These are phyloP conservation scores for Cyaniris semiargus DNA, from an alignment of 2,888 invertebrate genomes.

Conservation along the genomic window DNA sequence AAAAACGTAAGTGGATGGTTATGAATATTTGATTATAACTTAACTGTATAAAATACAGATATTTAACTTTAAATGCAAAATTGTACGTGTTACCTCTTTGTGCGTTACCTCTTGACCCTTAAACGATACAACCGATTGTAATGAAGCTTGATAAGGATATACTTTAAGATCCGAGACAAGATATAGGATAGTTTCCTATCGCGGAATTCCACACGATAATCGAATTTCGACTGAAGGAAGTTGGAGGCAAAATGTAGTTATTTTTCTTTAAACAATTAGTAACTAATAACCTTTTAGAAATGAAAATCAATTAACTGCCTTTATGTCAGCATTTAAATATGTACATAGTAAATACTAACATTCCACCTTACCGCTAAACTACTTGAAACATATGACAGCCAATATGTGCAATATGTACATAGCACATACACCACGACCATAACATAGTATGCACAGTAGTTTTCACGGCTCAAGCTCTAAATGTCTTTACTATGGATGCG, in stretches of 20 bases:
- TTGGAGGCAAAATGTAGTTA: neutral
- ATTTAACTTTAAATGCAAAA: too few relatives aligned
- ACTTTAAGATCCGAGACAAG: too few relatives aligned
- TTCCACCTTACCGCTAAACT: slow-evolving; percentile 15
- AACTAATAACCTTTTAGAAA: neutral
- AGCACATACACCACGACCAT: neutral
- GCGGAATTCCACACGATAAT: too few relatives aligned
- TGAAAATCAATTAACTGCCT: neutral
- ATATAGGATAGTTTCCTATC: too few relatives aligned
- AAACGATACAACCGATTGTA: too few relatives aligned
- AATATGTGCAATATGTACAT: slow-evolving; percentile 21
- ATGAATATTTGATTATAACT: too few relatives aligned
- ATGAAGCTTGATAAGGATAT: too few relatives aligned
- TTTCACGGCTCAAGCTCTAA: neutral
- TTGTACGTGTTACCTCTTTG: too few relatives aligned
- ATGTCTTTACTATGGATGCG: neutral
- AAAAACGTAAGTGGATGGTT: too few relatives aligned
- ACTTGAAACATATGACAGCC: slow-evolving; percentile 25
- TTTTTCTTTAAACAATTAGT: neutral
- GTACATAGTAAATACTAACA: slow-evolving; percentile 27
- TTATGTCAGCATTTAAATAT: slow-evolving; percentile 1
- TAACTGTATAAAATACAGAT: too few relatives aligned
- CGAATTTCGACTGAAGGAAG: too few relatives aligned
- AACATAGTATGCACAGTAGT: neutral
- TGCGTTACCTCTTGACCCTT: too few relatives aligned